Evolutionary conservation across 2,888 invertebrate species (phyloP), one percentile per base, ranked within the genome.

Genomic region (Drosophila neutralis): DNA sequence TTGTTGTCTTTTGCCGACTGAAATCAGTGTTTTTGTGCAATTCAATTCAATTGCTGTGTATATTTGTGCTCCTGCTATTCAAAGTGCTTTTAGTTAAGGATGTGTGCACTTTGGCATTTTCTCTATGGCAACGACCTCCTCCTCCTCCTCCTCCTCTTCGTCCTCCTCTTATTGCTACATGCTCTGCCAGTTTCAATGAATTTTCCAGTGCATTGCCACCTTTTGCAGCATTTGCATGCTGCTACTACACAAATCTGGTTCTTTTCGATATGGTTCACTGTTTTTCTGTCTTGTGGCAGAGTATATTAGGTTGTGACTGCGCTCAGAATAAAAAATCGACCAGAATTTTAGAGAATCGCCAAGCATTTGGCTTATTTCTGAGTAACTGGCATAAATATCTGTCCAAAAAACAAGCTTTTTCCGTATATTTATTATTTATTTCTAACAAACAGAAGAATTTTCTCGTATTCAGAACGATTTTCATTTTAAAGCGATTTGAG

Each of bases 21-120:
- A 42, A 61, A 68, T 69, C 38, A 57, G 53, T 63, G 65, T 57
- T 67, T 79, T 75, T 33, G 48, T 70, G 40, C 61, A 33, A 15
- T 45, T 45, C 42, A 40, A 38, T 45, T 45, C 48, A 40, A 49
- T 51, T 75, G 56, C 36, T 70, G 51, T 7, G 33, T 45, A 1
- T 45, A 45, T 45, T 8, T 45, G 24, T 8, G 15, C 45, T 24
- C 10, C 31, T 49, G 35, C 8, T 52, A 24, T 36, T 29, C n/a
- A 6, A 7, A 24, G 29, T 29, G 27, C 52, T 48, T 51, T 27
- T 54, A 42, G 51, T 38, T 49, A 56, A 61, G 57, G 51, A 66
- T 76, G 31, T 60, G 51, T 31, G 49, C 8, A 36, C 31, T 38
- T 40, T 62, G 36, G 27, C 42, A 58, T 69, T 51, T 56, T 60